Evolutionary conservation across 2,888 invertebrate species (phyloP), one percentile per base, ranked within the genome.

Genomic region (Conus canariensis): DNA sequence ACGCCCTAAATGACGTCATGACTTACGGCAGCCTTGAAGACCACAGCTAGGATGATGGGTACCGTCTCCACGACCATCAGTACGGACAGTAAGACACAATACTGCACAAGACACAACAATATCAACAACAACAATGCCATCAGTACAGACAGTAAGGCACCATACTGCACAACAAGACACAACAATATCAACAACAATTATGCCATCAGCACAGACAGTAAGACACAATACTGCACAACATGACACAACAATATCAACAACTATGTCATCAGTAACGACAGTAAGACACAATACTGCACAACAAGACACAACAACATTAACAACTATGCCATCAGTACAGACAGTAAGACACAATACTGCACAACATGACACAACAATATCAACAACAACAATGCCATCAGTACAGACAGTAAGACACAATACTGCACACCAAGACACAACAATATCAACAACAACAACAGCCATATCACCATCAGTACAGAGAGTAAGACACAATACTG

Each of bases 11-110:
- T 3, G 70, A 70, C 70, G 22, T 8, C 82, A 45, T 56, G 45
- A 88, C 88, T 88, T 56, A 88, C 88, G 64, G 67, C 82, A 56
- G 83, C 22, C 22, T 67, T 88, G 83, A 88, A 88, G 88, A 82
- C 58, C 3, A 88, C 56, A 30, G 88, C 88, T 83, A 88, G 83
- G 56, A 88, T 64, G 59, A 88, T 64, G n/a, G 88, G 67, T 5
- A 67, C 83, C 16, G 67, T 30, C 67, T 88, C 82, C 64, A 88
- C 22, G 22, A 67, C 88, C 88, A 88, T 60, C 82, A 88, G 83
- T 2, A 67, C 60, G 1, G 83, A 22, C 45, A 88, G 45, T 56
- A 88, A 12, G 14, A 82, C 82, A 19, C 45, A 25, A 67, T 83
- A 83, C 88, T 88, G 88, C 19, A 30, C 56, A 77, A 59, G 3